Conservation (phyloP, 2,888 invertebrate species). For the Meiosimyza decipiens region DNA sequence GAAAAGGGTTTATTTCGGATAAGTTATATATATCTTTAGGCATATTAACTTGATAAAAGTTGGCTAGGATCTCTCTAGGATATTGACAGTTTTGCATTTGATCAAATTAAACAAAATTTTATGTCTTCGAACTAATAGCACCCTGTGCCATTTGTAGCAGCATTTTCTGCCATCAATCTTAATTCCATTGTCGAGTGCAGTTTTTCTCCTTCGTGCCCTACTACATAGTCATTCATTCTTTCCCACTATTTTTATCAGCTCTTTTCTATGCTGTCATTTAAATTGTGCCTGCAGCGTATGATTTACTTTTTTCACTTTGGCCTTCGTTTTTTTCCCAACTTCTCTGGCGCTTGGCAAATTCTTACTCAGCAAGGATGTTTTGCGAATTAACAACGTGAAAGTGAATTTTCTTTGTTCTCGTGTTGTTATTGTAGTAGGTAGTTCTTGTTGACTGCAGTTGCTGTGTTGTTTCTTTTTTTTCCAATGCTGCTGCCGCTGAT, state of each 20-base stretch:
- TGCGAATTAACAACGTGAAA: constrained; percentile 36
- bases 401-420: constrained; percentile 29
- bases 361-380: constrained; percentile 28
- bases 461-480: neutral
- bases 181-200: constrained; percentile 2
- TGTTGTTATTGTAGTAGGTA: constrained; percentile 10
- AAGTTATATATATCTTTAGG: too few species aligned
- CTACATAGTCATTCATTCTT: neutral
- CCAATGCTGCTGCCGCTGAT: neutral
- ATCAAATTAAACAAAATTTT: too few species aligned
- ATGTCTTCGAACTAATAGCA: neutral
- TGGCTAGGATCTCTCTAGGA: too few species aligned
- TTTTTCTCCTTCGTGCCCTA: neutral
- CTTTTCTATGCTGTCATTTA: constrained; percentile 29
- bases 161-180: constrained; percentile 14
- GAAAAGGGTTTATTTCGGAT: too few species aligned
- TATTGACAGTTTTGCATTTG: too few species aligned
- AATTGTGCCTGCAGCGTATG: constrained; percentile 34
- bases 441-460: neutral
- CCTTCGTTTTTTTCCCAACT: neutral
- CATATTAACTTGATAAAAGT: too few species aligned
- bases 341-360: neutral
- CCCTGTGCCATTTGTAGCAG: neutral
- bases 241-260: neutral
- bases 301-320: constrained; percentile 7